Percentiles rank a stretch among this genome's conserved stretches.
Conservation (phyloP, 1,140 invertebrate species). For the Drosophila pallidifrons region DNA sequence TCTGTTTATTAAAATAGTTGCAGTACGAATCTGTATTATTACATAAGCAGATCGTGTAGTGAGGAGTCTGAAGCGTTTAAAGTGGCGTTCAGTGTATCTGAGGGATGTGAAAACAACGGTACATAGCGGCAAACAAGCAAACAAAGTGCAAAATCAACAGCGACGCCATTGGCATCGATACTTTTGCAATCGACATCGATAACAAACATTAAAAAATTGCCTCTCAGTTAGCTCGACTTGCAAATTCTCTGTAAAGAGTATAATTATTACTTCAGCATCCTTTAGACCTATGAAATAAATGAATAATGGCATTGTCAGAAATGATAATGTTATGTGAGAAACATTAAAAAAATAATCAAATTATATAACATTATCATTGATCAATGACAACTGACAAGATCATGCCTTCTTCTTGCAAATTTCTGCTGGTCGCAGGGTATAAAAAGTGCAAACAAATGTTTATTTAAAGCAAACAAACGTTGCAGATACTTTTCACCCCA, state of each 20-base stretch:
- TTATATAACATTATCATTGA: too few relatives aligned
- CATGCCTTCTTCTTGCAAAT: background rate
- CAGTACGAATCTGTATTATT: background rate
- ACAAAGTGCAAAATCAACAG: conserved; percentile 28
- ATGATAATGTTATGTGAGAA: too few relatives aligned
- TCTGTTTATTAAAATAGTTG: too few relatives aligned
- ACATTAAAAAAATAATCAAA: too few relatives aligned
- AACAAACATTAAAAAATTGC: conserved; percentile 44
- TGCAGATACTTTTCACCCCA: conserved; percentile 38
- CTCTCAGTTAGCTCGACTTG: background rate
- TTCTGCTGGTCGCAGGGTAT: background rate
- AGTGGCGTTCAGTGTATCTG: background rate
- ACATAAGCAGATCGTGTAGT: background rate
- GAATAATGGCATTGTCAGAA: background rate
- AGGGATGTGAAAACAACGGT: conserved; percentile 15
- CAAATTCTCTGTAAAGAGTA: background rate
- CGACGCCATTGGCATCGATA: conserved; percentile 26
- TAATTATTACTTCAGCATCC: too few relatives aligned
- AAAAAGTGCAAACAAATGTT: conserved; percentile 48
- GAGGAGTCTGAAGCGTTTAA: background rate
- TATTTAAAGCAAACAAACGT: conserved; percentile 69
- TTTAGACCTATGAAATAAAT: too few relatives aligned
- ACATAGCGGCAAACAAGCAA: conserved; percentile 26
- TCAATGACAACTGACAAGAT: background rate
- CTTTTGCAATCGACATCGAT: conserved; percentile 30